Evolutionary conservation across 2,113 vertebrate species (phyloP).

Genomic region (Brachionichthys hirsutus): DNA sequence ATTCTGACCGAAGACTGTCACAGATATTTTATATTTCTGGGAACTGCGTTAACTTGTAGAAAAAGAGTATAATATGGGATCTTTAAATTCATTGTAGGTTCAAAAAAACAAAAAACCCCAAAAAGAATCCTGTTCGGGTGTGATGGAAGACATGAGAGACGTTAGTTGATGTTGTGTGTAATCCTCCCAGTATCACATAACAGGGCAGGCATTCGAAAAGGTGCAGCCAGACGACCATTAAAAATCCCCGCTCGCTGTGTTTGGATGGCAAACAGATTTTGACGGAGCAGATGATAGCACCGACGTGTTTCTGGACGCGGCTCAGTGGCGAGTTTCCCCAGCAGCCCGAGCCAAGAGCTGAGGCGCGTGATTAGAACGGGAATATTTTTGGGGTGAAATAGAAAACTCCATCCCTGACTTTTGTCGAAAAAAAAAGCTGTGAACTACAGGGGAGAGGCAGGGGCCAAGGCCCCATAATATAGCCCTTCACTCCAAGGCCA

Average conservation of each 20-base stretch:
- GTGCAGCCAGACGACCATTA: conserved; percentile 42
- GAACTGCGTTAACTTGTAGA: too few relatives aligned
- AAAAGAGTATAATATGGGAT: too few relatives aligned
- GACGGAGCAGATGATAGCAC: conserved; percentile 62
- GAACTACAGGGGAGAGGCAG: conserved; percentile 61
- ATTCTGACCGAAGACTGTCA: too few relatives aligned
- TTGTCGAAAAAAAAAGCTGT: conserved; percentile 68
- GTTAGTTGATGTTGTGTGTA: too few relatives aligned
- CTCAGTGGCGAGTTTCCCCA: conserved; percentile 47
- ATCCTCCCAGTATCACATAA: conserved; percentile 54
- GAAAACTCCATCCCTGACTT: conserved; percentile 53
- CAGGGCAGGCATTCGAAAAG: conserved; percentile 50
- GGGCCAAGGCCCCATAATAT: conserved; percentile 70
- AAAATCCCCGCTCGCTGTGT: conserved; percentile 43
- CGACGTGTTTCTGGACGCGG: conserved; percentile 56
- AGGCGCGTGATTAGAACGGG: conserved; percentile 58
- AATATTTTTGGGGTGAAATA: conserved; percentile 43
- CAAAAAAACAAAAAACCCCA: too few relatives aligned
- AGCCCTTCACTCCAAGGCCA: conserved; percentile 70
- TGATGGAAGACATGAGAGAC: conserved; percentile 19
- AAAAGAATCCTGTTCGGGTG: too few relatives aligned
- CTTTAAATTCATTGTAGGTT: too few relatives aligned
- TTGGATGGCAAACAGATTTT: conserved; percentile 60
- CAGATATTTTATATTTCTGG: too few relatives aligned
- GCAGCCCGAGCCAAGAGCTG: conserved; percentile 46